Base-by-base conservation (phyloP, 2,113 vertebrate species). In the Pithys albifrons region DNA sequence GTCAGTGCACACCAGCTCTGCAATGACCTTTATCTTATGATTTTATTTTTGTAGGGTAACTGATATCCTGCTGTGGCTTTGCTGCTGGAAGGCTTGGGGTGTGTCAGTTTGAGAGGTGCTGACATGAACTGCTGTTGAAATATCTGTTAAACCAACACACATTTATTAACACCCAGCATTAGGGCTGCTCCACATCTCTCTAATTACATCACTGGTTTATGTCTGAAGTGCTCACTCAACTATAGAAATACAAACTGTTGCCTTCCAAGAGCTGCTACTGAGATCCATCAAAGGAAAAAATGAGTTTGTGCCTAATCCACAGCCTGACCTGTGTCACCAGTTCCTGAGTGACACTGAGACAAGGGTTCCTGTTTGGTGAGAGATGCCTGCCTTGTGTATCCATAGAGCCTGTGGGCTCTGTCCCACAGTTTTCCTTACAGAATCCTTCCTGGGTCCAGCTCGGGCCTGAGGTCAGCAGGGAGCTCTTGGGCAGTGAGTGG, bases 151-250 rank as follows among this genome's bases (percentile, higher is more conserved):
- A 86, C 69, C 55, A 86, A 89, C 66, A 39, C 8, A 25, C 28
- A 29, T 83, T 91, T 65, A 69, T 93, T 91, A 85, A 84, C 37
- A 74, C 83, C 51, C 37, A 71, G 55, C 62, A 72, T 72, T 91
- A 81, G 39, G 94, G 69, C 69, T 72, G 78, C 25, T 90, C 43
- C 37, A 41, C 41, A 16, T 75, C 69, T 78, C 64, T 82, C 71
- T 93, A 90, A 96, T 93, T 89, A 48, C 52, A 71, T 93, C 86
- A 61, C 61, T 94, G 39, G 55, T 90, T 95, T 92, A 94, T 86
- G 88, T 48, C 85, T 57, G 81, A 86, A 89, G 59, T 95, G 65
- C 69, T 96, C 91, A 72, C 76, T 91, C 79, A 81, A 61, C 92
- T 74, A 37, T 48, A 85, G 91, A 88, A 89, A 82, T 31, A 79